Conservation (phyloP, 92 coral and sea anemone genomes). For the Meandrina meandrites region DNA sequence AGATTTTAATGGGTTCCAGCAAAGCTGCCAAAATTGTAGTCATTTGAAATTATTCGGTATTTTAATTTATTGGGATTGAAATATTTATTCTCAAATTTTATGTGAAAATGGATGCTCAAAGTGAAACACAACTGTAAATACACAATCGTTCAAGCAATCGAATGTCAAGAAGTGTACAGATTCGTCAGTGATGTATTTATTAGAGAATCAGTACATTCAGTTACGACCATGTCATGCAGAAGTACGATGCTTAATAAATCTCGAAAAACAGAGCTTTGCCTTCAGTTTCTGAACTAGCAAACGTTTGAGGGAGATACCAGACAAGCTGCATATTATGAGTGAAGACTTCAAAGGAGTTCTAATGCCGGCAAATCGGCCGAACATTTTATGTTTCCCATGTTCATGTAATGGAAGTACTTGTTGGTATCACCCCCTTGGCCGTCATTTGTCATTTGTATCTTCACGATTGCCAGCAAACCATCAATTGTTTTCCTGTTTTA, state of each 20-base stretch:
- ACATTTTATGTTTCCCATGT: too few relatives aligned
- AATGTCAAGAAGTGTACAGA: neutral
- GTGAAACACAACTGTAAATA: neutral
- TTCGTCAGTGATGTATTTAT: neutral
- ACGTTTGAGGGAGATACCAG: too few relatives aligned
- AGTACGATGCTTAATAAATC: neutral
- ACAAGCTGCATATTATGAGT: too few relatives aligned
- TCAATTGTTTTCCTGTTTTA: too few relatives aligned
- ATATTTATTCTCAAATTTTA: neutral
- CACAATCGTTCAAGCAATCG: neutral
- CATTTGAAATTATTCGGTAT: neutral
- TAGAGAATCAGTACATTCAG: neutral
- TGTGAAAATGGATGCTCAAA: neutral
- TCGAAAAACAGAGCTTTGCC: neutral
- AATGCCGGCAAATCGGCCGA: too few relatives aligned
- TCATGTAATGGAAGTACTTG: too few relatives aligned
- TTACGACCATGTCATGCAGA: neutral
- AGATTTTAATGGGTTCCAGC: neutral
- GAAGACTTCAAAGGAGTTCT: too few relatives aligned
- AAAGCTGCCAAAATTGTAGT: neutral
- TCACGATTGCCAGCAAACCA: too few relatives aligned
- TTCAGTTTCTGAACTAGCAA: neutral
- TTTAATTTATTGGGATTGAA: neutral
- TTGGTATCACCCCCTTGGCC: too few relatives aligned
- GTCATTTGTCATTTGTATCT: too few relatives aligned